phyloP scores from a whole-genome alignment of 2,113 vertebrate genomes.

The Mungos mungo region DNA sequence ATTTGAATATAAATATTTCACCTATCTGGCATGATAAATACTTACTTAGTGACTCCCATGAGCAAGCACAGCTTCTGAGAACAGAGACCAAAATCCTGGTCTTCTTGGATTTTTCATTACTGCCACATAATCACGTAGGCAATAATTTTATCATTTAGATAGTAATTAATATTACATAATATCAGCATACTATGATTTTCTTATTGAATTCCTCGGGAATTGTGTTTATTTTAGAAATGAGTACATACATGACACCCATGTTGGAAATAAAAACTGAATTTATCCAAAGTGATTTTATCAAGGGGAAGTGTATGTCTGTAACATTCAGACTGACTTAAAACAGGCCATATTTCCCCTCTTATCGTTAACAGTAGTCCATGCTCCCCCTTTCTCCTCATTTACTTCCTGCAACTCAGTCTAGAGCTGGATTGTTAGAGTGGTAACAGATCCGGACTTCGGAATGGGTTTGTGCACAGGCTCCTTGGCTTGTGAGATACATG shows the following conservation, averaged over 20 bases:
- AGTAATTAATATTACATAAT: background rate
- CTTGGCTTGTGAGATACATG: background rate
- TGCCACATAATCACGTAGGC: background rate
- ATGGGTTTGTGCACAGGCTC: background rate
- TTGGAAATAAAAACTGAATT: background rate
- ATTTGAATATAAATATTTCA: conserved; percentile 27
- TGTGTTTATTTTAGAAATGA: conserved; percentile 37
- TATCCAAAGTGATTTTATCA: background rate
- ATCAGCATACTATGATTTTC: background rate
- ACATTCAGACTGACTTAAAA: background rate
- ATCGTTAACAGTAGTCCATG: background rate
- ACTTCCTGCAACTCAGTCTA: background rate
- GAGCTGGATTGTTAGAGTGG: background rate
- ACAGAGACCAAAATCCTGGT: background rate
- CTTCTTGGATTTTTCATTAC: background rate
- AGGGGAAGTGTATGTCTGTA: background rate
- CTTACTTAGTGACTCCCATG: background rate
- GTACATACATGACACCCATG: background rate
- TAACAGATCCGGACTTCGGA: background rate
- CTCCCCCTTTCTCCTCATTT: background rate
- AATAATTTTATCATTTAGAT: conserved; percentile 1
- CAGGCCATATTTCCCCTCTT: background rate
- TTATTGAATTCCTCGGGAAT: background rate
- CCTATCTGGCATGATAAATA: background rate
- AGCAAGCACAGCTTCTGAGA: background rate